Evolutionary conservation across 2,113 vertebrate genomes (phyloP), one percentile per base, ranked within the genome.

Genomic region (Acrocephalus arundinaceus): DNA sequence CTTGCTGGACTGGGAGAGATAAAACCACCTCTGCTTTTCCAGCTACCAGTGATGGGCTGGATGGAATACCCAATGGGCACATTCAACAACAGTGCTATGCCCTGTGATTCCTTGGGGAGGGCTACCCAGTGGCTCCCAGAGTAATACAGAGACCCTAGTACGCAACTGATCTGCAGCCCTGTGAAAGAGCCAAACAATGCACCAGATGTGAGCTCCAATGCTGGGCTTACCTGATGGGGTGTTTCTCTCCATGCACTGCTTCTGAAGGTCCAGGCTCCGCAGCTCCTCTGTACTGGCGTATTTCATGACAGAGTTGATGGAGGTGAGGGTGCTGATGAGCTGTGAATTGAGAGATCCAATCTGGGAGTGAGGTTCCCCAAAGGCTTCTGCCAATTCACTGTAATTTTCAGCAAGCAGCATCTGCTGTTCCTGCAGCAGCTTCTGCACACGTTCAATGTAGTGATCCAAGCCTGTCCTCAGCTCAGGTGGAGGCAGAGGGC

Each of bases 341-440:
- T 99, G 98, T 1, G 98, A 99, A 97, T 99, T 99, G 65, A 99
- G 98, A 82, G 98, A 99, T 11, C 98, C 99, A 33, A 99, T 99
- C 96, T 99, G 99, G 28, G 98, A 98, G 85, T 98, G 98, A 6
- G 99, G 99, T 89, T 99, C 98, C 19, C 98, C 99, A 37, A 99
- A 99, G 6, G 99, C 99, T 52, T 99, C 99, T 2, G 99, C 99
- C 31, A 99, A 96, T 79, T 99, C 99, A 21, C 97, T 99, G 80
- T 99, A 99, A 96, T 99, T 99, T 97, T 99, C 99, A 5, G 99
- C 98, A 67, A 99, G 98, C 76, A 99, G 97, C 80, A 98, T 98
- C 79, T 99, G 99, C 89, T 99, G 99, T 72, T 99, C 99, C 72
- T 99, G 98, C 86, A 99, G 97, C 85, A 99, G 98, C 92, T 98